Evolutionary conservation across 2,888 invertebrate species (phyloP), one percentile per base, ranked within the genome.

Genomic region (Ceraclea dissimilis): DNA sequence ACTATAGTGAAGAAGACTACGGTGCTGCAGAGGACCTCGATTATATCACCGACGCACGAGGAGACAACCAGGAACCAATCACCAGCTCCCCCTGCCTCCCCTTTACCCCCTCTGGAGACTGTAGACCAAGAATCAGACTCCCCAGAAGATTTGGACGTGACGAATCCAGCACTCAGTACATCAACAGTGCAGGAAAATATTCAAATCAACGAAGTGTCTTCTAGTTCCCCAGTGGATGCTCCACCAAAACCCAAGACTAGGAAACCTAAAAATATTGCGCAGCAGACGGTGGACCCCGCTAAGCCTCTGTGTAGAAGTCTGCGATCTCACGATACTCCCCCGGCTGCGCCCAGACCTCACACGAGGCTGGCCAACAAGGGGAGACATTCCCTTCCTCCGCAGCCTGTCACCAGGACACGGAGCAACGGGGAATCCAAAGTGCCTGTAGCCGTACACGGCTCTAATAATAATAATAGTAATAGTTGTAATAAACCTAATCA

Each of bases 181-280:
- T 31, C 52, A 19, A 33, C 55, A 5, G 47, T 22, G 11, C 77
- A 75, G 61, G 71, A 69, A 58, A 68, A 75, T 33, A 83, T 84
- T 46, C 84, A 85, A 70, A 84, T 84, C 62, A 80, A 84, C 68
- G 84, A 85, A 68, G 81, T 85, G 17, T 83, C 84, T 1, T 84
- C 84, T 1, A 82, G 81, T 64, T 81, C 80, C 46, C 76, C 78
- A 8, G 75, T 75, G n/a, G 74, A 76, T 44, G 71, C 66, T 0
- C 71, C 75, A 46, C 66, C 69, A 8, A 65, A 69, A 2, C 59
- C 67, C 2, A 71, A 73, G 51, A 71, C 69, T 0, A 67, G 74
- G 0, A 67, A 69, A 1, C 64, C 66, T 2, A 67, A 69, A 13
- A 55, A 62, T 1, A 71, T 71, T 18, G 53, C 58, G 1, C 46